phyloP scores from a whole-genome alignment of 2,888 invertebrate species.

The Drosophila limbata region DNA sequence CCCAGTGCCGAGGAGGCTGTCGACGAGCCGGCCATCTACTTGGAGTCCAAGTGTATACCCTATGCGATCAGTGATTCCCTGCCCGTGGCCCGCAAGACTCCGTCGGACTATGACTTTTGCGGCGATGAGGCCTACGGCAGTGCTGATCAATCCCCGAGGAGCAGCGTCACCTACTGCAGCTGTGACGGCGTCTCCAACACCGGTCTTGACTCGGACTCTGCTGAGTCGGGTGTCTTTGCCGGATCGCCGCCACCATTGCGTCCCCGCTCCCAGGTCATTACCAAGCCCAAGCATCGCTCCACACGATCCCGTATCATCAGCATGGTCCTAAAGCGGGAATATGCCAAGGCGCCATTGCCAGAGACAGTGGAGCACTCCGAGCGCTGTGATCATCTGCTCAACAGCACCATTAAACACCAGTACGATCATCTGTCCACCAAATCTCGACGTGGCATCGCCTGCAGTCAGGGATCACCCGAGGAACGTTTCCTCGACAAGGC shows the following conservation, averaged over 20 bases:
- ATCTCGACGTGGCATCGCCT: slow-evolving; percentile 46
- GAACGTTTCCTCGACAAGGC: slow-evolving; percentile 78
- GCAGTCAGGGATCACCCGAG: slow-evolving; percentile 48
- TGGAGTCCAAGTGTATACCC: slow-evolving; percentile 70
- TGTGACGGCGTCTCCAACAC: slow-evolving; percentile 43
- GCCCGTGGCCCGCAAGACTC: not conserved
- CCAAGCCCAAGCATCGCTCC: slow-evolving; percentile 55
- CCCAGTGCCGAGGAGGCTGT: slow-evolving; percentile 65
- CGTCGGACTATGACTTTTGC: slow-evolving; percentile 54
- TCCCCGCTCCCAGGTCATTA: slow-evolving; percentile 52
- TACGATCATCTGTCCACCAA: slow-evolving; percentile 37
- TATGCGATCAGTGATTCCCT: slow-evolving; percentile 47
- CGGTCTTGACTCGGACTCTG: slow-evolving; percentile 51
- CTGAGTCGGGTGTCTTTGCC: slow-evolving; percentile 46
- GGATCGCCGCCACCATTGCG: slow-evolving; percentile 46
- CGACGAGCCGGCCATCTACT: slow-evolving; percentile 58
- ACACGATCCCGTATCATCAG: slow-evolving; percentile 75
- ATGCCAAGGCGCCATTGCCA: slow-evolving; percentile 35
- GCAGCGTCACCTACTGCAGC: slow-evolving; percentile 65
- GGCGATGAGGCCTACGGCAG: slow-evolving; percentile 70
- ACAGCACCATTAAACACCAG: slow-evolving; percentile 42
- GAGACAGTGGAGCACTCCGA: slow-evolving; percentile 27
- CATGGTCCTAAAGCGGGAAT: slow-evolving; percentile 73
- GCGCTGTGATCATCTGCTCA: slow-evolving; percentile 52
- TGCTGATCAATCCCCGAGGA: slow-evolving; percentile 49